These are phyloP conservation scores for Protomyctophum bolini DNA, from an alignment of 2,113 vertebrate species.

Conservation along the genomic window DNA sequence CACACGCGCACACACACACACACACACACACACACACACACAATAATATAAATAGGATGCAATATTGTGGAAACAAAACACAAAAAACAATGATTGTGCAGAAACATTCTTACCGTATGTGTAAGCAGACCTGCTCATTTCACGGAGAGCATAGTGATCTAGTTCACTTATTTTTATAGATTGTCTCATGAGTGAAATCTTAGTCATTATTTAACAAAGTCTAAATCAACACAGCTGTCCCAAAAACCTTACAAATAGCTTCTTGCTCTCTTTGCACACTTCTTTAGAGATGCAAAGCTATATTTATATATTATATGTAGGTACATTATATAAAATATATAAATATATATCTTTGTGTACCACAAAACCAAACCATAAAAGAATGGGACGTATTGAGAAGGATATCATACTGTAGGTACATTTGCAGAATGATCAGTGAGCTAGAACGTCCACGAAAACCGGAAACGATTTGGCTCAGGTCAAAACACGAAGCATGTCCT, in stretches of 20 bases:
- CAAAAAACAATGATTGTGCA: background rate
- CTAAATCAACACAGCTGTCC: background rate
- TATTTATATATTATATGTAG: background rate
- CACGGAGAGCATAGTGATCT: background rate
- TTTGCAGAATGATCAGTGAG: slow-evolving; percentile 7
- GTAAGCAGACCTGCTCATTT: background rate
- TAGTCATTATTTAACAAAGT: background rate
- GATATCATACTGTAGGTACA: background rate
- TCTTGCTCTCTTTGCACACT: background rate
- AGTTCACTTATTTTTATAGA: slow-evolving; percentile 9
- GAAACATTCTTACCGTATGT: slow-evolving; percentile 11
- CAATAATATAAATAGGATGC: background rate
- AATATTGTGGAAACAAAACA: slow-evolving; percentile 7
- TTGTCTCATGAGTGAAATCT: background rate
- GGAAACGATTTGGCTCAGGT: too few species aligned
- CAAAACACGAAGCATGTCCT: slow-evolving; percentile 43
- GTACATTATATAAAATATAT: background rate
- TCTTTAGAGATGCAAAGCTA: background rate
- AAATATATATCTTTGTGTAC: background rate
- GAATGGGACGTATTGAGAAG: background rate
- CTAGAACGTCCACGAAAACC: slow-evolving; percentile 1
- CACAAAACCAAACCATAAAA: background rate
- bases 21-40: background rate
- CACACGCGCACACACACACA: background rate
- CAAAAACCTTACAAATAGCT: background rate